phyloP scores from a whole-genome alignment of 1,140 invertebrate genomes.

The Brachionus rotundiformis region DNA sequence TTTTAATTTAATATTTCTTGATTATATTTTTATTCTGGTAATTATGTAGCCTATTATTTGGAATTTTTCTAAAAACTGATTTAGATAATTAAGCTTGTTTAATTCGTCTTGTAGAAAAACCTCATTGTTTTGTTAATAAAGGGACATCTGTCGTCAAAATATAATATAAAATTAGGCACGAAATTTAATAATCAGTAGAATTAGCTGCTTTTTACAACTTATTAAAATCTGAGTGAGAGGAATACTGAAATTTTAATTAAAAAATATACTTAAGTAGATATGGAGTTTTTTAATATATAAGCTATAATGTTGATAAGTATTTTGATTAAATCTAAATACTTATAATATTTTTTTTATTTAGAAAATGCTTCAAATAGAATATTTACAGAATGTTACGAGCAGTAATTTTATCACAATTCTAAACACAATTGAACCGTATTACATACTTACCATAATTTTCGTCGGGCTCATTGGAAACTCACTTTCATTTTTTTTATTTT shows the following conservation, averaged over 20 bases:
- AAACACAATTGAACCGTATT: slow-evolving; percentile 2
- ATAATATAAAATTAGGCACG: not conserved
- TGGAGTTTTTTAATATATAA: not conserved
- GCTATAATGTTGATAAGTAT: not conserved
- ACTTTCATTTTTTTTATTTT: slow-evolving; percentile 19
- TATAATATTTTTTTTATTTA: not conserved
- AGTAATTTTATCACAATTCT: not conserved
- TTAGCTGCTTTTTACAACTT: not conserved
- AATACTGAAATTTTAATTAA: not conserved
- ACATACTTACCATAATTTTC: not conserved
- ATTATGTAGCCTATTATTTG: too few species aligned
- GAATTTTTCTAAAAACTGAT: not conserved
- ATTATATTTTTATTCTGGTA: too few species aligned
- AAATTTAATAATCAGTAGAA: not conserved
- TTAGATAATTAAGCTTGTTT: too few species aligned
- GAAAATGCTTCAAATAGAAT: not conserved
- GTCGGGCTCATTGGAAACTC: slow-evolving; percentile 23
- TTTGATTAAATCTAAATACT: not conserved
- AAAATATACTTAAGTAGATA: not conserved
- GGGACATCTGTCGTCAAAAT: not conserved
- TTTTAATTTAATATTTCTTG: too few species aligned
- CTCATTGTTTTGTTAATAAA: not conserved
- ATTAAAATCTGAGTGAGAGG: not conserved
- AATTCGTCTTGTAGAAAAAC: not conserved
- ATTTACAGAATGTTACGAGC: not conserved